Evolutionary conservation across 2,888 invertebrate species (phyloP), one percentile per base, ranked within the genome.

Genomic region (Phyto melanocephala): DNA sequence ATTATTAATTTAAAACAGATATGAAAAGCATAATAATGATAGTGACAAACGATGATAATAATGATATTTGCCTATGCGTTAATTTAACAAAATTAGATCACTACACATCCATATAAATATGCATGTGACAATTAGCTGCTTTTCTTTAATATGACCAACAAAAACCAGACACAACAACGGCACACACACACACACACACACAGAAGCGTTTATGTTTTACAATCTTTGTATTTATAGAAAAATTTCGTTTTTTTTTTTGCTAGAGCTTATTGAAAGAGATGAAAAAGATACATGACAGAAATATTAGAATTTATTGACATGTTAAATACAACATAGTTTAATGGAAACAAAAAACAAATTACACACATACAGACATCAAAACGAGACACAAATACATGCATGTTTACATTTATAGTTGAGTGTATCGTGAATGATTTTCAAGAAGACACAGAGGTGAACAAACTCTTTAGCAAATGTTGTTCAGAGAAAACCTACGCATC

Each of bases 61-160:
- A 82, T 79, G 70, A 79, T 52, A 65, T 79, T 82, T 52, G 81
- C 74, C 74, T 70, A 75, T 79, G 78, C 81, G 77, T 81, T 81
- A 76, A 80, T 83, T 79, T 72, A 70, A 84, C 67, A 80, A 84
- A 84, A 83, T 83, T 83, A 83, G 83, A 84, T 83, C 84, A 85
- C 79, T 75, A 81, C 81, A 85, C 28, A 28, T 28, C 28, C 28
- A 28, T 85, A 83, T 79, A 80, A 84, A 85, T 85, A 86, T 82
- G 85, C 85, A 83, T 28, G 77, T 82, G 83, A 85, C 88, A 89
- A 88, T 87, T 88, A 88, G 86, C 81, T 20, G 15, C 33, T 24
- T 28, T 24, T 52, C 40, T 20, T 15, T 33, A 71, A 50, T 45
- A 35, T 1, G 62, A 20, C 70, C 22, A 58, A 60, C 15, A 42